phyloP scores from a whole-genome alignment of 2,888 invertebrate genomes.

The Mellilla xanthometata region DNA sequence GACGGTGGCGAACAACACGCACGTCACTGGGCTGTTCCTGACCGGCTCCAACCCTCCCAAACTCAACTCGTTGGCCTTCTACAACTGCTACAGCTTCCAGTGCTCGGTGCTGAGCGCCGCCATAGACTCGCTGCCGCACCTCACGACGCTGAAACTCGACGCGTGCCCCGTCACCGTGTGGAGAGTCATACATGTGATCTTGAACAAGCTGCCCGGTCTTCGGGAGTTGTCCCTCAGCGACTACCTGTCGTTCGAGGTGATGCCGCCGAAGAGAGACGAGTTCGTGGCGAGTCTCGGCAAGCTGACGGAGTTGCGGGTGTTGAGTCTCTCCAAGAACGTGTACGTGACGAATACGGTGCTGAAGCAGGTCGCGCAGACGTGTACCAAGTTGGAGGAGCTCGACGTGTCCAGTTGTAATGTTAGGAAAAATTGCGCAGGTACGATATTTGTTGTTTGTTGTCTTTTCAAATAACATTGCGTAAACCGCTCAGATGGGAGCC shows the following conservation, averaged over 20 bases:
- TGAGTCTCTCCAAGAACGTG: slow-evolving; percentile 70
- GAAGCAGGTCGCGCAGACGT: slow-evolving; percentile 70
- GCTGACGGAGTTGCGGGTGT: slow-evolving; percentile 64
- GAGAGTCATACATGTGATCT: slow-evolving; percentile 63
- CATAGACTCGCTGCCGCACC: slow-evolving; percentile 50
- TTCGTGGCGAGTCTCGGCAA: slow-evolving; percentile 61
- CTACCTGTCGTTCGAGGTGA: slow-evolving; percentile 50
- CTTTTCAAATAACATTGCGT: not conserved
- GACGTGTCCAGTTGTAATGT: slow-evolving; percentile 73
- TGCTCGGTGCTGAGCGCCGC: slow-evolving; percentile 62
- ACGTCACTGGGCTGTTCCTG: slow-evolving; percentile 69
- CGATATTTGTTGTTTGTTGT: slow-evolving; percentile 17
- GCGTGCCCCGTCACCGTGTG: slow-evolving; percentile 63
- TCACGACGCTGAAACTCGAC: slow-evolving; percentile 61
- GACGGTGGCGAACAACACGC: slow-evolving; percentile 63
- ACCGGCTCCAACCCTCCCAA: slow-evolving; percentile 52
- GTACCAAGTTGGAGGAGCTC: slow-evolving; percentile 65
- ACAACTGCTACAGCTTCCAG: slow-evolving; percentile 72
- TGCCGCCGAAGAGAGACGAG: slow-evolving; percentile 45
- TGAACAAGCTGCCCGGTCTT: slow-evolving; percentile 58
- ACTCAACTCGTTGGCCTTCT: slow-evolving; percentile 57
- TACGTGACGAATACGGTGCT: slow-evolving; percentile 79
- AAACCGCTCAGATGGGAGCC: too few species aligned
- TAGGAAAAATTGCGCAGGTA: slow-evolving; percentile 51
- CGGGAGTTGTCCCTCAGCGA: slow-evolving; percentile 66